These are phyloP conservation scores for Pissodes strobi DNA, from an alignment of 1,140 invertebrate species.

Conservation along the genomic window DNA sequence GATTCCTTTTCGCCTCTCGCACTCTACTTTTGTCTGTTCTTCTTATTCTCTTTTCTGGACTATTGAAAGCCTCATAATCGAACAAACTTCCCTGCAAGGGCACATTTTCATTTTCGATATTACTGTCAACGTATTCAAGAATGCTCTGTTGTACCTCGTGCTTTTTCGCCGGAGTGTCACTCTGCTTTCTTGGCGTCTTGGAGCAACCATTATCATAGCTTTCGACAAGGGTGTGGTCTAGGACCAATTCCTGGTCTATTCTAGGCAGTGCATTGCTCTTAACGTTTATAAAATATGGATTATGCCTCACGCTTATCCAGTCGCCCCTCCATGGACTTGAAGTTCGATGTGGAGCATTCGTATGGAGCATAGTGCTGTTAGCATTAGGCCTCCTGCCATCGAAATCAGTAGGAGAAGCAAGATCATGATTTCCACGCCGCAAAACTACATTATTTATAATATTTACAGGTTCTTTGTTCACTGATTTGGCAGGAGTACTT, in stretches of 20 bases:
- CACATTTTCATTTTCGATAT: conserved; percentile 28
- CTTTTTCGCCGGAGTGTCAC: conserved; percentile 4
- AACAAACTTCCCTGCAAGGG: conserved; percentile 20
- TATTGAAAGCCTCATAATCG: conserved; percentile 33
- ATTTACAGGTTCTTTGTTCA: background rate
- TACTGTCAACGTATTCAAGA: conserved; percentile 27
- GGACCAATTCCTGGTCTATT: conserved; percentile 34
- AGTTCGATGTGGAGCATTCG: no score
- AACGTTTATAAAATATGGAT: conserved; percentile 34
- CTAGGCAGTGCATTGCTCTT: conserved; percentile 34
- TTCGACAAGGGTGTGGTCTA: conserved; percentile 34
- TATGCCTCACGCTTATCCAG: conserved; percentile 21
- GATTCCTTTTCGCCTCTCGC: background rate
- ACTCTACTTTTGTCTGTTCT: background rate
- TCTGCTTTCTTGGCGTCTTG: background rate
- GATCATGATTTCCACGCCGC: background rate
- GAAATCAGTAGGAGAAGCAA: conserved; percentile 18
- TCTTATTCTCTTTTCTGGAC: conserved; percentile 28
- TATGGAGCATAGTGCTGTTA: conserved; percentile 35
- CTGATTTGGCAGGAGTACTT: conserved; percentile 2
- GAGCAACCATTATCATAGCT: conserved; percentile 15
- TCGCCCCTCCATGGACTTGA: conserved; percentile 38
- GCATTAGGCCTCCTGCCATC: conserved; percentile 23
- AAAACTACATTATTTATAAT: conserved; percentile 1
- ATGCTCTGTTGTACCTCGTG: conserved; percentile 16